Evolutionary conservation across 2,113 vertebrate genomes (phyloP), one percentile per base, ranked within the genome.

Genomic region (Eublepharis macularius): DNA sequence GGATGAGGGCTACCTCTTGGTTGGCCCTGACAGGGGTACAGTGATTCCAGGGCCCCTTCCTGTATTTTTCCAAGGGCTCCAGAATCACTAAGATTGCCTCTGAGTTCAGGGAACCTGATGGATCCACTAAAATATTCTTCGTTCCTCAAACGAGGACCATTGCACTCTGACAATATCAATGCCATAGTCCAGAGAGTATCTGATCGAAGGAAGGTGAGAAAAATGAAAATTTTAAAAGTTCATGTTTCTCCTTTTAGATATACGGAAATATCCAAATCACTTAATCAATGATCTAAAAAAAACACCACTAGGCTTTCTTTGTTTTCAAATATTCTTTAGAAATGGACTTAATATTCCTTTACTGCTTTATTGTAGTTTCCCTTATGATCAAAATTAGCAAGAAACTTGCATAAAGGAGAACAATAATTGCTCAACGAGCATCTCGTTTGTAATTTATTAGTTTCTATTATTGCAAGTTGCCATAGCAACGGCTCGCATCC

Each of bases 361-460:
- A 54, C 94, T 88, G 95, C 95, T 96, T 97, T 96, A 95, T 97
- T 96, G 95, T 91, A 89, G 95, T 96, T 95, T 96, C 96, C 95
- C 97, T 96, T 97, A 96, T 96, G 96, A 97, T 96, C 96, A 95
- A 96, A 97, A 97, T 97, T 97, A 97, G 96, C 96, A 96, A 97
- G 96, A 96, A 97, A 96, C 96, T 96, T 96, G 96, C 97, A 97
- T 97, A 96, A 97, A 97, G 96, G 96, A 96, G 96, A 95, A 97
- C 96, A 97, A 97, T 97, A 97, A 97, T 97, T 97, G 97, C 96
- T 96, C 96, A 95, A 97, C 94, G 96, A 97, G 96, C 97, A 96
- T 97, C 96, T 97, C 97, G 95, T 96, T 97, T 96, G 96, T 97
- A 97, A 96, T 97, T 97, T 97, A 97, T 96, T 97, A 96, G 96